Percentiles rank a stretch among this genome's conserved stretches.
Conservation (phyloP, 2,797 vertebrate species). For the Molossus alvarezi region DNA sequence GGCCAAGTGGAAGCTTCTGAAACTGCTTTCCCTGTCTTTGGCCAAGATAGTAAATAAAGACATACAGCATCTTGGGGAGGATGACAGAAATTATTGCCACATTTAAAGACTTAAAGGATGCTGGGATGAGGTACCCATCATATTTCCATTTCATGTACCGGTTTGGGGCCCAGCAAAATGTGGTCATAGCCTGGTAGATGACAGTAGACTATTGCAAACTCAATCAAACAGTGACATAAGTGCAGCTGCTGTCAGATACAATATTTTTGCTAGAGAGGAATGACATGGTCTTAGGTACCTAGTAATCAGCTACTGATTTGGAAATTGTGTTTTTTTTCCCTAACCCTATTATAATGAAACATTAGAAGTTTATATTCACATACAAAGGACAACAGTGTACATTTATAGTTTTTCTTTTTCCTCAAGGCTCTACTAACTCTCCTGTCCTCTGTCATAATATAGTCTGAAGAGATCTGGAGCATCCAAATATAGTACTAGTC, state of each 20-base stretch:
- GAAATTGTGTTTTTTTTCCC: constrained; percentile 44
- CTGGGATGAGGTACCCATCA: background rate
- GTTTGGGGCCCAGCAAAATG: constrained; percentile 20
- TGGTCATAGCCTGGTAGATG: background rate
- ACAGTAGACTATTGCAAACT: constrained; percentile 42
- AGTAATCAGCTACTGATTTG: constrained; percentile 51
- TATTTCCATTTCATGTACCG: constrained; percentile 31
- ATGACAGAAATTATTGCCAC: background rate
- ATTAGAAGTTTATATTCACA: constrained; percentile 9
- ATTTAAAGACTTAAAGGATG: constrained; percentile 40
- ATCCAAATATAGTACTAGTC: constrained; percentile 44
- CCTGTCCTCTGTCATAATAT: constrained; percentile 40
- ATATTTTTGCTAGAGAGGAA: constrained; percentile 38
- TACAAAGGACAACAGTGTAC: background rate
- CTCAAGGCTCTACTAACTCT: constrained; percentile 27
- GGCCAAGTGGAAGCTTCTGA: constrained; percentile 41
- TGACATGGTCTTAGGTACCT: background rate
- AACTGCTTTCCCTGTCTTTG: background rate
- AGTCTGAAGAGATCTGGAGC: constrained; percentile 46
- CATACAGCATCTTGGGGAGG: background rate
- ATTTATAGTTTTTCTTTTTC: constrained; percentile 57
- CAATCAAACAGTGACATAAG: constrained; percentile 19
- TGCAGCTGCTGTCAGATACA: background rate
- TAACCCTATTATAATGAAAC: constrained; percentile 11
- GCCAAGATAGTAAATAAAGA: constrained; percentile 18